Percentiles rank a stretch among this genome's conserved stretches.
Conservation (phyloP, 1,140 invertebrate species). For the Zaprionus ghesquierei region DNA sequence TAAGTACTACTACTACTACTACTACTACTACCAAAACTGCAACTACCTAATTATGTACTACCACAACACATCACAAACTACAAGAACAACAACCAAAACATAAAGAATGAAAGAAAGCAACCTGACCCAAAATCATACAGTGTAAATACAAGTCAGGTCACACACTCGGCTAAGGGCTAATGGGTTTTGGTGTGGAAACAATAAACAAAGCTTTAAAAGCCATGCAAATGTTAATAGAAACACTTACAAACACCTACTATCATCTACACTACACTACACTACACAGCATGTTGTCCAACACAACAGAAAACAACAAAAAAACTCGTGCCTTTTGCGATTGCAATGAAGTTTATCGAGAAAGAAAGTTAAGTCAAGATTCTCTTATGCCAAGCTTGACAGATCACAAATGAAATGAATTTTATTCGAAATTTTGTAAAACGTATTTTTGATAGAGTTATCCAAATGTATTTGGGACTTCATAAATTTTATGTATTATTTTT, state of each 20-base stretch:
- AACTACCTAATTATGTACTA: constrained; percentile 35
- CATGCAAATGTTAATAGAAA: constrained; percentile 36
- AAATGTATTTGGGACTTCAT: constrained; percentile 3
- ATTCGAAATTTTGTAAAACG: neutral
- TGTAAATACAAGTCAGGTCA: constrained; percentile 14
- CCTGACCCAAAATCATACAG: neutral
- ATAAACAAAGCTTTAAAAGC: constrained; percentile 19
- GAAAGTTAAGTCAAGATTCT: constrained; percentile 6
- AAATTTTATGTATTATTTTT: constrained; percentile 19
- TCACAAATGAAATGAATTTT: neutral
- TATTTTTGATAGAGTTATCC: constrained; percentile 14
- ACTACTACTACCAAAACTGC: constrained; percentile 33
- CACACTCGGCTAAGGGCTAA: constrained; percentile 27
- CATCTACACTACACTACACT: neutral
- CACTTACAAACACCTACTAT: constrained; percentile 45
- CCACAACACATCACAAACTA: constrained; percentile 25
- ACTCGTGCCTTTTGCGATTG: constrained; percentile 54
- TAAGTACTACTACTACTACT: constrained; percentile 50
- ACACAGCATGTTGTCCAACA: neutral
- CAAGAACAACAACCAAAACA: constrained; percentile 34
- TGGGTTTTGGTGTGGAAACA: constrained; percentile 40
- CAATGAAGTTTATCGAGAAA: neutral
- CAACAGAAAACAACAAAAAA: neutral
- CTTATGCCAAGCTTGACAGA: neutral
- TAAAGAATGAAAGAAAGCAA: constrained; percentile 6